These are phyloP conservation scores for Drosophila melanogaster DNA, from an alignment of 1,140 invertebrate genomes.

Conservation along the genomic window Release_6_plus_ISO1_MT NT_037436.4:21220501-21221000, in stretches of 20 bases:
- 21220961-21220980: constrained; percentile 78
- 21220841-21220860: constrained; percentile 66
- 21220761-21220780: constrained; percentile 85
- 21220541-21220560: not conserved
- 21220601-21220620: constrained; percentile 80
- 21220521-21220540: not conserved
- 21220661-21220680: constrained; percentile 18
- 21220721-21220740: constrained; percentile 67
- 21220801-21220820: constrained; percentile 35
- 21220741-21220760: constrained; percentile 84
- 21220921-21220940: constrained; percentile 40
- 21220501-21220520: constrained; percentile 3
- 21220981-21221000: constrained; percentile 36
- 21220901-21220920: constrained; percentile 52
- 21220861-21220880: constrained; percentile 40
- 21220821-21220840: constrained; percentile 24
- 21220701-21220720: constrained; percentile 84
- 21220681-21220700: constrained; percentile 34
- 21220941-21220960: constrained; percentile 11
- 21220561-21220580: constrained; percentile 38
- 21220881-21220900: constrained; percentile 71
- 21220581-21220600: constrained; percentile 64
- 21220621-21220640: constrained; percentile 36
- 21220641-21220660: constrained; percentile 19
- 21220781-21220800: constrained; percentile 77